Percentiles rank a stretch among this genome's conserved stretches.
Evolutionary conservation across 1,140 invertebrate species (phyloP).

Genomic region (Calephelis virginiensis): DNA sequence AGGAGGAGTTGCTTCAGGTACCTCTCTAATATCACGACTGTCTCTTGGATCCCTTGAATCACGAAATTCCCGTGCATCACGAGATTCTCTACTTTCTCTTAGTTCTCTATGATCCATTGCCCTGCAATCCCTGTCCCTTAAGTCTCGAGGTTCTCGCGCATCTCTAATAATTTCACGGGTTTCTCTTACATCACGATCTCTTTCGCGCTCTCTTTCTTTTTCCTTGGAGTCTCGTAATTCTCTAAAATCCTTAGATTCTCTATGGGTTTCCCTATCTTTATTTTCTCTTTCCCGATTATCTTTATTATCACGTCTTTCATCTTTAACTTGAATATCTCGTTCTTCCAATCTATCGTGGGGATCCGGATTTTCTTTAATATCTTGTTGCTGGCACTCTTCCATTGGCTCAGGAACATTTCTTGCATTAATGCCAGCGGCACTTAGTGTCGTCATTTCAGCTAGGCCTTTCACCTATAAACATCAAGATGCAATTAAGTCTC

Average conservation of each 20-base stretch:
- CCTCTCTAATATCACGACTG: conserved; percentile 51
- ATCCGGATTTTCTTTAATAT: conserved; percentile 53
- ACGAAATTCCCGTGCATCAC: conserved; percentile 50
- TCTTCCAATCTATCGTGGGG: conserved; percentile 51
- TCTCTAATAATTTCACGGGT: conserved; percentile 49
- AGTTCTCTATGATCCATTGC: conserved; percentile 49
- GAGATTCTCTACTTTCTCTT: conserved; percentile 49
- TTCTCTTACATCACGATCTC: conserved; percentile 49
- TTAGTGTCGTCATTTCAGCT: conserved; percentile 93
- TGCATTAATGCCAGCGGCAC: conserved; percentile 76
- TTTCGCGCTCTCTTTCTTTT: conserved; percentile 47
- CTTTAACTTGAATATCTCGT: conserved; percentile 55
- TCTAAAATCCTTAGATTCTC: conserved; percentile 52
- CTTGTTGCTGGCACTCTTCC: conserved; percentile 67
- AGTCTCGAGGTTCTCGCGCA: conserved; percentile 46
- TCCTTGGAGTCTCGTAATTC: conserved; percentile 50
- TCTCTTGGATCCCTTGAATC: conserved; percentile 56
- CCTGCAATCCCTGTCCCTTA: conserved; percentile 48
- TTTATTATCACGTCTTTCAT: conserved; percentile 58
- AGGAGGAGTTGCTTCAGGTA: conserved; percentile 69
- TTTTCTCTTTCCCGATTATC: conserved; percentile 56
- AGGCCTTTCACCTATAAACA: conserved; percentile 86
- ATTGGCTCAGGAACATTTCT: conserved; percentile 70
- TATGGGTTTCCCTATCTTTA: conserved; percentile 54
- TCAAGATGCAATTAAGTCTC: neutral